phyloP scores from a whole-genome alignment of 2,888 invertebrate genomes.

The Portevinia maculata region DNA sequence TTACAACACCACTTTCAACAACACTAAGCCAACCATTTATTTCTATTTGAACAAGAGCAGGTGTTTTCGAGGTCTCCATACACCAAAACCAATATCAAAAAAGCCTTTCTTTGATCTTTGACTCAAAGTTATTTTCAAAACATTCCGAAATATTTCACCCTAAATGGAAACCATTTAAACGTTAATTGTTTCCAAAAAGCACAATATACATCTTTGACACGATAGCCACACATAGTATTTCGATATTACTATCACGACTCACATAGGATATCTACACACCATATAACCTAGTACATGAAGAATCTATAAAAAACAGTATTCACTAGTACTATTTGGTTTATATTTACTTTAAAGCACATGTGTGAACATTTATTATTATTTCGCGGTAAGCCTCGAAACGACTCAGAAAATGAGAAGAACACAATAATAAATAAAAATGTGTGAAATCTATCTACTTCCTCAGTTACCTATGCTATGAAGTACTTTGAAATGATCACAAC shows the following conservation, averaged over 20 bases:
- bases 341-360: constrained; percentile 9
- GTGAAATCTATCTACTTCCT: constrained; percentile 48
- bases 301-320: constrained; percentile 2
- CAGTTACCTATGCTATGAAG: constrained; percentile 49
- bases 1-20: too few relatives aligned
- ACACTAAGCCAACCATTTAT: too few relatives aligned
- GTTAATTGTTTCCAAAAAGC: not conserved
- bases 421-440: constrained; percentile 9
- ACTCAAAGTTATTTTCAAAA: not conserved
- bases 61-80: too few relatives aligned
- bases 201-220: constrained; percentile 42
- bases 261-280: constrained; percentile 18
- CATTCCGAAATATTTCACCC: constrained; percentile 17
- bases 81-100: too few relatives aligned
- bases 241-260: not conserved
- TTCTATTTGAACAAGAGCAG: too few relatives aligned
- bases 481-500: constrained; percentile 31
- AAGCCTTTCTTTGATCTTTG: not conserved
- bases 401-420: constrained; percentile 19
- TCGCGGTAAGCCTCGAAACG: constrained; percentile 22
- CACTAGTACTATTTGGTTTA: constrained; percentile 19
- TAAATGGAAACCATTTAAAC: constrained; percentile 30
- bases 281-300: constrained; percentile 27
- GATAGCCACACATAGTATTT: constrained; percentile 13
- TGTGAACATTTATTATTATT: constrained; percentile 22